Conservation (phyloP, 2,888 invertebrate species). For the Lydus trimaculatus region DNA sequence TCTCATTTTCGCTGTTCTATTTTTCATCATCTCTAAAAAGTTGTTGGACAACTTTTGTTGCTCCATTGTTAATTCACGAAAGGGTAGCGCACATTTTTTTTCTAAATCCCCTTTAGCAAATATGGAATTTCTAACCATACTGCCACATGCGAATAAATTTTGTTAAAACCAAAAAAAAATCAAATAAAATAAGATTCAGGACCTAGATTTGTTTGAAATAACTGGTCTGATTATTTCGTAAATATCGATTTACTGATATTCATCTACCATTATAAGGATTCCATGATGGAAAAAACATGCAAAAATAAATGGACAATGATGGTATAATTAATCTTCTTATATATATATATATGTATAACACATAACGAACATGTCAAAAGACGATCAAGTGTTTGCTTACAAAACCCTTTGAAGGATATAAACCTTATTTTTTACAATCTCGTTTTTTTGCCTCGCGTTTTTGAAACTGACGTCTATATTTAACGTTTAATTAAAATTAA, state of each 20-base stretch:
- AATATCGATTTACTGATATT: slow-evolving; percentile 24
- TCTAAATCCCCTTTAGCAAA: neutral
- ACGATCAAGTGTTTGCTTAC: slow-evolving; percentile 27
- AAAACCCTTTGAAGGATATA: slow-evolving; percentile 26
- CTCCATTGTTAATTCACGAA: neutral
- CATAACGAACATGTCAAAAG: slow-evolving; percentile 29
- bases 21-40: neutral
- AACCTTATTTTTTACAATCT: slow-evolving; percentile 21
- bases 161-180: neutral
- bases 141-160: neutral
- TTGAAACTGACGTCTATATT: slow-evolving; percentile 21
- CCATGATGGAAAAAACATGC: neutral
- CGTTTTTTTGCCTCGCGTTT: slow-evolving; percentile 15
- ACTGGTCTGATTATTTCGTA: slow-evolving; percentile 11
- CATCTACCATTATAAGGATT: neutral
- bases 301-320: slow-evolving; percentile 27
- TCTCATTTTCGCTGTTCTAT: neutral
- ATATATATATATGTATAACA: slow-evolving; percentile 26
- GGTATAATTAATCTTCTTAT: slow-evolving; percentile 29
- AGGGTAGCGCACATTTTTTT: neutral
- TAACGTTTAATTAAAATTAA: slow-evolving; percentile 29
- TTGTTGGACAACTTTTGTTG: neutral
- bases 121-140: neutral
- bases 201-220: neutral
- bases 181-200: neutral